These are phyloP conservation scores for Meriones unguiculatus DNA, from an alignment of 2,113 vertebrate genomes.

Conservation along the genomic window DNA sequence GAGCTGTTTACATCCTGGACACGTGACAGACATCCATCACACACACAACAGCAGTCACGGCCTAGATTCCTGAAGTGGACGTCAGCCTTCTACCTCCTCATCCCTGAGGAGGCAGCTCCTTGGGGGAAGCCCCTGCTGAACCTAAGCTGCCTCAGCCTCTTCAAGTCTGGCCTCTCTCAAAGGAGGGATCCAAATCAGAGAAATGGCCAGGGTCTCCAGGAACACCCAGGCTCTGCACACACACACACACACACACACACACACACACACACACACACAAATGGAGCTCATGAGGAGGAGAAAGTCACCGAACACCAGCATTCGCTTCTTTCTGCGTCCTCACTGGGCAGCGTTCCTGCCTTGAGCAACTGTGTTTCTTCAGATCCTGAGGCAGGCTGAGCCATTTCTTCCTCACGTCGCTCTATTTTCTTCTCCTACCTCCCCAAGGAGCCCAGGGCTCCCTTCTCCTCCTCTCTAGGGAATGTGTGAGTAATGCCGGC, in stretches of 20 bases:
- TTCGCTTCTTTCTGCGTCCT: no score
- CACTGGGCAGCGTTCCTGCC: no score
- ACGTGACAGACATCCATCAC: neutral
- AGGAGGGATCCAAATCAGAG: neutral
- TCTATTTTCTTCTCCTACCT: neutral
- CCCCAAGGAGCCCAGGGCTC: slow-evolving; percentile 1
- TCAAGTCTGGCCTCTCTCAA: neutral
- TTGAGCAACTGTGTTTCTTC: no score
- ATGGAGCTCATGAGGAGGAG: no score
- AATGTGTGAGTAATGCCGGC: slow-evolving; percentile 66
- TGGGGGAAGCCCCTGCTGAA: neutral
- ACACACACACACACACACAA: no score
- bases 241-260: neutral
- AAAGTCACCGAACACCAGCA: no score
- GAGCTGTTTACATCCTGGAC: neutral
- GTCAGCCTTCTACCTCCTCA: neutral
- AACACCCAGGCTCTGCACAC: fast-evolving
- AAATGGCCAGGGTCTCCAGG: neutral
- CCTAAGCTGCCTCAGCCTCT: neutral
- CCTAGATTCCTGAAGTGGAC: slow-evolving; percentile 68
- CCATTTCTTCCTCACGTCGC: no score
- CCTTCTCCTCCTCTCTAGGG: slow-evolving; percentile 1
- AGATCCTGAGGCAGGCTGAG: no score
- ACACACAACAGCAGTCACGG: neutral
- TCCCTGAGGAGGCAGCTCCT: slow-evolving; percentile 25